phyloP scores from a whole-genome alignment of 2,888 invertebrate genomes.

The Meloe dianella region DNA sequence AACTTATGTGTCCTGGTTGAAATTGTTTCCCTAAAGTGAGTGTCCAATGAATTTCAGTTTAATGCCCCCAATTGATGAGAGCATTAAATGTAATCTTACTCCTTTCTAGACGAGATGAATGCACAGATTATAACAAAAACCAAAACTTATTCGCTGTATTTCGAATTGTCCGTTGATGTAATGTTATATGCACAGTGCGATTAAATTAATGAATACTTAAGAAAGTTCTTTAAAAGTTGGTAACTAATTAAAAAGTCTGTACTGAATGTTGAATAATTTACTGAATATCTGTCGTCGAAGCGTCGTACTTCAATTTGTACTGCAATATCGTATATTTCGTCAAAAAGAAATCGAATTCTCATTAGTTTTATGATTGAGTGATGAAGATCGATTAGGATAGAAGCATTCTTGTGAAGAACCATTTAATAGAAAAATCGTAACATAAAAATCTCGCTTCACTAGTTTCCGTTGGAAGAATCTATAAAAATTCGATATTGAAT shows the following conservation, averaged over 20 bases:
- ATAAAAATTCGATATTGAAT: constrained; percentile 7
- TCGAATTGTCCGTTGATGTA: constrained; percentile 17
- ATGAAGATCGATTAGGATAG: constrained; percentile 8
- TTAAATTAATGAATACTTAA: constrained; percentile 40
- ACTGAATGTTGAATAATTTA: constrained; percentile 35
- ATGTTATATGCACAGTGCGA: constrained; percentile 34
- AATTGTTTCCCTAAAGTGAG: background rate
- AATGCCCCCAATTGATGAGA: background rate
- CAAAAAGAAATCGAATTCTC: background rate
- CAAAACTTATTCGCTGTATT: background rate
- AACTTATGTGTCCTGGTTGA: background rate
- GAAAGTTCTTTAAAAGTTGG: constrained; percentile 35
- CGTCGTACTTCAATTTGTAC: background rate
- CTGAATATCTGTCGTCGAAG: constrained; percentile 25
- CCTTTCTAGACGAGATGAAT: background rate
- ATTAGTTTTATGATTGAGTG: constrained; percentile 2
- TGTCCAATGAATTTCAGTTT: background rate
- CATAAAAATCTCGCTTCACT: constrained; percentile 11
- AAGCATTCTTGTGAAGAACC: background rate
- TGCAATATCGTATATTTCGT: background rate
- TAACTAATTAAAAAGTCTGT: constrained; percentile 38
- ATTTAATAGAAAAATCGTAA: constrained; percentile 5
- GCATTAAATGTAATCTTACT: background rate
- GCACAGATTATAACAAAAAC: background rate
- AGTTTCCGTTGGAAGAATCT: background rate